phyloP scores from a whole-genome alignment of 2,113 vertebrate genomes.

The Thalassoma bifasciatum region DNA sequence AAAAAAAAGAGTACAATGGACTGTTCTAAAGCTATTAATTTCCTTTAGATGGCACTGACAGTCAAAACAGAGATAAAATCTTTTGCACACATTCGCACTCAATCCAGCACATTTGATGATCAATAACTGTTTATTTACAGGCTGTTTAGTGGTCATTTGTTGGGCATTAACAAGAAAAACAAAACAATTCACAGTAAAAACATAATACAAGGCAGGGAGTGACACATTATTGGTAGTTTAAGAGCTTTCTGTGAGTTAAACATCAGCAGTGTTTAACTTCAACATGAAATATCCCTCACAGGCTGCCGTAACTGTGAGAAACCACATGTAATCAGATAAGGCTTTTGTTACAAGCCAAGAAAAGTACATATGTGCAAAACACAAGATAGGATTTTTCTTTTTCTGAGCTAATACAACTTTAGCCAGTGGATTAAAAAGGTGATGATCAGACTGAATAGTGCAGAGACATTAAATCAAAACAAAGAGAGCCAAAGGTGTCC shows the following conservation, averaged over 20 bases:
- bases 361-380: slow-evolving; percentile 8
- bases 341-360: not conserved
- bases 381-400: slow-evolving; percentile 10
- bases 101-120: slow-evolving; percentile 8
- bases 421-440: not conserved
- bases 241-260: slow-evolving; percentile 15
- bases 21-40: too few species aligned
- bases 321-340: slow-evolving; percentile 15
- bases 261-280: not conserved
- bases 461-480: slow-evolving; percentile 5
- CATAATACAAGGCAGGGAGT: slow-evolving; percentile 34
- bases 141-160: slow-evolving; percentile 68
- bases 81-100: slow-evolving; percentile 5
- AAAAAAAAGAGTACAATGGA: not conserved
- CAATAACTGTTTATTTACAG: slow-evolving; percentile 74
- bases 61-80: too few species aligned
- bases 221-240: slow-evolving; percentile 14
- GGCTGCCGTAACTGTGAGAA: slow-evolving; percentile 16
- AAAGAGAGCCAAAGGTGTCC: not conserved
- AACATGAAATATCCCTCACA: slow-evolving; percentile 7
- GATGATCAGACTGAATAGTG: slow-evolving; percentile 1
- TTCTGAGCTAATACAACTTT: slow-evolving; percentile 11
- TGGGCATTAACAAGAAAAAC: slow-evolving; percentile 45
- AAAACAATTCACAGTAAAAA: slow-evolving; percentile 58
- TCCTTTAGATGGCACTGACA: too few species aligned